Conservation (phyloP, 2,113 vertebrate species). For the Micromys minutus region DNA sequence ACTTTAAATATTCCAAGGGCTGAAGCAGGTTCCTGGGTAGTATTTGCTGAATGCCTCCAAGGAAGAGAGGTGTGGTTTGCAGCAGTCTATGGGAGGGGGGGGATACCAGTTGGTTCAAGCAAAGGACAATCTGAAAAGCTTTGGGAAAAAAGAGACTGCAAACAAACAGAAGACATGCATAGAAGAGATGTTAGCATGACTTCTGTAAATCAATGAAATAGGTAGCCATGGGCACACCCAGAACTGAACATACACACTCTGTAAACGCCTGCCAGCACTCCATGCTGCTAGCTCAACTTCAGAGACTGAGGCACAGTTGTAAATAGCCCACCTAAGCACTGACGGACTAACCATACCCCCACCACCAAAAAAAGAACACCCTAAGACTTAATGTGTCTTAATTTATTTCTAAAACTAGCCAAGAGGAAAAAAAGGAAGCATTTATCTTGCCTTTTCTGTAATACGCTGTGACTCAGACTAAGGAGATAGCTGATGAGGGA, state of each 20-base stretch:
- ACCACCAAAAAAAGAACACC: not conserved
- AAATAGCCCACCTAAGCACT: not conserved
- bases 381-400: not conserved
- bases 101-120: not conserved
- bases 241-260: not conserved
- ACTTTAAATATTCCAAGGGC: not conserved
- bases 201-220: not conserved
- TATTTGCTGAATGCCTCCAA: not conserved
- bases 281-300: not conserved
- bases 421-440: not conserved
- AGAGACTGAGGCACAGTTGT: not conserved
- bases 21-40: not conserved
- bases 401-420: slow-evolving; percentile 14
- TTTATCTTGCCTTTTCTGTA: slow-evolving; percentile 19
- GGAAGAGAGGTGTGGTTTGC: not conserved
- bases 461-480: not conserved
- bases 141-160: not conserved
- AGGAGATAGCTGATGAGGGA: not conserved
- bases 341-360: not conserved
- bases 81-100: not conserved
- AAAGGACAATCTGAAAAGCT: not conserved
- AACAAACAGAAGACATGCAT: not conserved
- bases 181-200: not conserved
- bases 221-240: not conserved
- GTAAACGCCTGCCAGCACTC: not conserved